Evolutionary conservation across 2,888 invertebrate genomes (phyloP).

Genomic region (Amiota mariae): DNA sequence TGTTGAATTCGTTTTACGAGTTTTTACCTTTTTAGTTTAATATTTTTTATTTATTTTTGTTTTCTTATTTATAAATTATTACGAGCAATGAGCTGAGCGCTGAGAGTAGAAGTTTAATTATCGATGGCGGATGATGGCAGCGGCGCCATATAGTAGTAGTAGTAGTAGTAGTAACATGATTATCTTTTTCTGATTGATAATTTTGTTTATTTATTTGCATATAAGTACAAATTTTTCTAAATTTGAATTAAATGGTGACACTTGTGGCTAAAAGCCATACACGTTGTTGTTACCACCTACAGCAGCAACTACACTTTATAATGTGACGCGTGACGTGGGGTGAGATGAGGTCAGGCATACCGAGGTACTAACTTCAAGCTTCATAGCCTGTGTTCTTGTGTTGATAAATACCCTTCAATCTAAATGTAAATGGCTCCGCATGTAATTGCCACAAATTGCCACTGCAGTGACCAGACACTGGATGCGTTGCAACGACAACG

Average conservation of each 20-base stretch:
- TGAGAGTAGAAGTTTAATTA: background rate
- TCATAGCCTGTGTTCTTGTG: constrained; percentile 23
- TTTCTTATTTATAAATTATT: constrained; percentile 29
- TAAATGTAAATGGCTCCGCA: constrained; percentile 70
- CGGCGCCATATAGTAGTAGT: no score
- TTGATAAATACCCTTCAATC: constrained; percentile 68
- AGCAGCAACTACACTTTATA: background rate
- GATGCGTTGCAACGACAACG: background rate
- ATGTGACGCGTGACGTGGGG: background rate
- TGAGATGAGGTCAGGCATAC: background rate
- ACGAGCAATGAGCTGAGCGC: background rate
- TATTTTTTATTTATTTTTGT: background rate
- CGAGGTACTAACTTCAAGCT: constrained; percentile 11
- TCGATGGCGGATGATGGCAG: no score
- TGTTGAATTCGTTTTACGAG: constrained; percentile 37
- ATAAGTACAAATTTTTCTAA: constrained; percentile 46
- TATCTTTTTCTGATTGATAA: no score
- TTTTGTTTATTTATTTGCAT: constrained; percentile 8
- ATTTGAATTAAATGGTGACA: constrained; percentile 19
- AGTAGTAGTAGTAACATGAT: no score
- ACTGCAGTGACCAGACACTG: constrained; percentile 64
- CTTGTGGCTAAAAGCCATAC: background rate
- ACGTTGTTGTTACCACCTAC: background rate
- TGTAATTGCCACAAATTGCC: constrained; percentile 70
- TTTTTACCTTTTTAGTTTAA: background rate